phyloP scores from a whole-genome alignment of 2,113 vertebrate species.

The Blennius ocellaris region DNA sequence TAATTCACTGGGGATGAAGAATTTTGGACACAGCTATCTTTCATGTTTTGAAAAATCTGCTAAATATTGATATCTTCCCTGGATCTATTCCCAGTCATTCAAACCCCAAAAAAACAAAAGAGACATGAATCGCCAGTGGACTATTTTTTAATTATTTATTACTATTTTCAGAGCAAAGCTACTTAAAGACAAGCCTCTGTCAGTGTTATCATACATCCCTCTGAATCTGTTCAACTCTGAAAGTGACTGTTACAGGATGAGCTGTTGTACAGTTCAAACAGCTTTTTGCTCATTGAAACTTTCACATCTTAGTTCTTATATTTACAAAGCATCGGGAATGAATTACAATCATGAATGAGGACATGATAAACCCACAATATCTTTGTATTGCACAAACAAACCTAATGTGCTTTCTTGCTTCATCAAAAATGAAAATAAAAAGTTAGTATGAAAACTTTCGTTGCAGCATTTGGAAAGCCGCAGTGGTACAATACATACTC shows the following conservation, averaged over 20 bases:
- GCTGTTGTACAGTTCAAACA: conserved; percentile 15
- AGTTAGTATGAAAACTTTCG: not conserved
- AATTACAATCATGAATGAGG: not conserved
- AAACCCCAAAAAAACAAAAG: conserved; percentile 36
- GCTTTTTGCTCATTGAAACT: conserved; percentile 17
- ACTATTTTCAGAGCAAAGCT: conserved; percentile 33
- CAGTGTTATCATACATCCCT: conserved; percentile 28
- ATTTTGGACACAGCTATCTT: conserved; percentile 49
- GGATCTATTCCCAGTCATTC: conserved; percentile 32
- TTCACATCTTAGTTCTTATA: conserved; percentile 4
- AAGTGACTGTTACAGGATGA: conserved; percentile 7
- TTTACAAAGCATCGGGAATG: not conserved
- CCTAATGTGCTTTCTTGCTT: not conserved
- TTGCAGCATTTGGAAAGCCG: conserved; percentile 5
- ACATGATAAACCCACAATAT: not conserved
- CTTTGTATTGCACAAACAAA: not conserved
- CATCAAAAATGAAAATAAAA: not conserved
- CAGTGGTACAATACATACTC: not conserved
- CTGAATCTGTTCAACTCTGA: conserved; percentile 27
- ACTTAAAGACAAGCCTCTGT: conserved; percentile 16
- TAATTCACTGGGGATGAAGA: conserved; percentile 32
- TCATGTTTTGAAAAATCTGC: conserved; percentile 45
- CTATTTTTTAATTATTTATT: conserved; percentile 7
- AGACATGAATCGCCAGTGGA: conserved; percentile 44
- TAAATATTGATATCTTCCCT: conserved; percentile 51